phyloP scores from a whole-genome alignment of 2,888 invertebrate species.

The Aplocera efformata region DNA sequence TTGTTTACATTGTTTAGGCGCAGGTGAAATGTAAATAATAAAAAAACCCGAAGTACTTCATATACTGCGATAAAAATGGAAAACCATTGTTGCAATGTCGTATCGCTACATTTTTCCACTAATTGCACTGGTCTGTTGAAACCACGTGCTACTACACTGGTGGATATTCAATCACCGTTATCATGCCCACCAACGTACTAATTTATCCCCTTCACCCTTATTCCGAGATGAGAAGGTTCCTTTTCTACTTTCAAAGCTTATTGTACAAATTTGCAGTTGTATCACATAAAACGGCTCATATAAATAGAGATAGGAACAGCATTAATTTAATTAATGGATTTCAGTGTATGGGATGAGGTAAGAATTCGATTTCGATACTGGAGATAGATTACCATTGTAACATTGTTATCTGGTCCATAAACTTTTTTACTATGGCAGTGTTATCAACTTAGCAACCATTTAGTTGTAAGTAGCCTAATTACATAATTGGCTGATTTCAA shows the following conservation, averaged over 20 bases:
- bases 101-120: constrained; percentile 36
- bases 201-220: constrained; percentile 2
- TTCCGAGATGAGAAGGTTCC: neutral
- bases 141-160: constrained; percentile 31
- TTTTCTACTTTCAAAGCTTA: neutral
- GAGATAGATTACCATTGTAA: too few relatives aligned
- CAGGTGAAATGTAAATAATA: too few relatives aligned
- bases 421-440: too few relatives aligned
- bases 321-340: constrained; percentile 45
- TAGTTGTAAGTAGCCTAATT: too few relatives aligned
- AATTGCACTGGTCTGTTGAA: constrained; percentile 35
- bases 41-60: too few relatives aligned
- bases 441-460: too few relatives aligned
- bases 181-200: constrained; percentile 8
- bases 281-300: constrained; percentile 26
- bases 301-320: constrained; percentile 31
- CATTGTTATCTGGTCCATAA: too few relatives aligned
- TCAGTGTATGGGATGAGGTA: constrained; percentile 24
- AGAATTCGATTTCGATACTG: constrained; percentile 20
- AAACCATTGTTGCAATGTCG: constrained; percentile 26
- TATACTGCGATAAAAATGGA: too few relatives aligned
- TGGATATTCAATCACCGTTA: constrained; percentile 29
- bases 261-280: constrained; percentile 2
- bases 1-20: too few relatives aligned
- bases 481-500: too few relatives aligned